Conservation (phyloP, 2,888 invertebrate genomes). For the Andrena bicolor region DNA sequence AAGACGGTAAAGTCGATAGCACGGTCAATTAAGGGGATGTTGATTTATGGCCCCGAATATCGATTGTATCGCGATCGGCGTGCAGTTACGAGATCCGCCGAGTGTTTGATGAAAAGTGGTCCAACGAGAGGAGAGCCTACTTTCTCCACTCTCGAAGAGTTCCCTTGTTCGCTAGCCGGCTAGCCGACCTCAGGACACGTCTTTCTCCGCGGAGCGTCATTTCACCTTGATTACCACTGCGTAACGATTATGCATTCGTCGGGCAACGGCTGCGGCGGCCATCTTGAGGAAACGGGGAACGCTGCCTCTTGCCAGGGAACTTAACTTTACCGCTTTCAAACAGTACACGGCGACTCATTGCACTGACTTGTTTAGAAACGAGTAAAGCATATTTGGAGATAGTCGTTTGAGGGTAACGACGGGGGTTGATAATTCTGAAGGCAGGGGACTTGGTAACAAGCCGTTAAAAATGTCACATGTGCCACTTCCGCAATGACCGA, state of each 20-base stretch:
- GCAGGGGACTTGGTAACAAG: too few relatives aligned
- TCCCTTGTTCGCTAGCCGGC: slow-evolving; percentile 12
- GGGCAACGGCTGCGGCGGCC: background rate
- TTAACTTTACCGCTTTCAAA: too few relatives aligned
- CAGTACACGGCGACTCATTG: too few relatives aligned
- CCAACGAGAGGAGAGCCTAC: slow-evolving; percentile 66
- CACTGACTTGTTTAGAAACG: too few relatives aligned
- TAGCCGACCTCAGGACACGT: background rate
- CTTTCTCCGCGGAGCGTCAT: slow-evolving; percentile 5
- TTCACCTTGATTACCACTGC: slow-evolving; percentile 20
- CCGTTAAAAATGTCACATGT: too few relatives aligned
- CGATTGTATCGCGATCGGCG: background rate
- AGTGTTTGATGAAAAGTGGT: slow-evolving; percentile 61
- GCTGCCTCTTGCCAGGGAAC: too few relatives aligned
- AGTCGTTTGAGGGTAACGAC: too few relatives aligned
- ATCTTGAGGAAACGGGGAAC: background rate
- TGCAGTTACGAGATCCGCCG: slow-evolving; percentile 7
- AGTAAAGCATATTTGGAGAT: too few relatives aligned
- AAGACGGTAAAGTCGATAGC: background rate
- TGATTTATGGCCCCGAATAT: slow-evolving; percentile 3
- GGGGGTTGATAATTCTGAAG: too few relatives aligned
- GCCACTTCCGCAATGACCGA: too few relatives aligned
- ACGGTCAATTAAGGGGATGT: background rate
- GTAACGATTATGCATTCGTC: slow-evolving; percentile 30
- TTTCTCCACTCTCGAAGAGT: slow-evolving; percentile 65